These are phyloP conservation scores for Chaetogeoica ovagalla DNA, from an alignment of 2,888 invertebrate genomes.

Conservation along the genomic window DNA sequence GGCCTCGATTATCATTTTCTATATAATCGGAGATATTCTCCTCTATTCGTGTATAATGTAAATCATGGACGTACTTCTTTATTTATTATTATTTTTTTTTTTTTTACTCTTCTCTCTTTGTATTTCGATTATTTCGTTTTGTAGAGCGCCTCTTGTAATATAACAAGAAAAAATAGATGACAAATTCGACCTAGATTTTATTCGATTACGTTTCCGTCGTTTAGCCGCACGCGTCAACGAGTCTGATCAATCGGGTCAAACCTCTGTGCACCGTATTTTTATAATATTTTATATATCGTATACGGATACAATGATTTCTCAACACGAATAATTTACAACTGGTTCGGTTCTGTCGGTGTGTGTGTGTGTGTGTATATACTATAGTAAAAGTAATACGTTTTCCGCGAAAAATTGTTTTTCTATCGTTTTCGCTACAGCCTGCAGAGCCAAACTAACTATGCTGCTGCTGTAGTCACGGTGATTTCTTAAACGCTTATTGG, in stretches of 20 bases:
- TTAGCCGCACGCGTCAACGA: slow-evolving; percentile 16
- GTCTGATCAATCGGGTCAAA: slow-evolving; percentile 42
- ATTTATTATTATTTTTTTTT: no score
- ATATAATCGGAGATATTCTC: neutral
- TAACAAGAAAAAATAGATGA: neutral
- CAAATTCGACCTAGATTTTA: slow-evolving; percentile 26
- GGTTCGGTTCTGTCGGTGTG: neutral
- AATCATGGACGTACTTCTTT: neutral
- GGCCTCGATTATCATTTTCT: neutral
- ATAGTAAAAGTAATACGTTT: neutral
- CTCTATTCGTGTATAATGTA: neutral
- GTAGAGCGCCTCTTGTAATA: neutral
- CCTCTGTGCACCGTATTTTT: neutral
- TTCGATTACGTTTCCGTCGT: slow-evolving; percentile 27
- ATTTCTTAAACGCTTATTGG: neutral
- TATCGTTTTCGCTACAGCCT: neutral
- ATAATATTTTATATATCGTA: neutral
- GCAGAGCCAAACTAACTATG: neutral
- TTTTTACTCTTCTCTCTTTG: neutral
- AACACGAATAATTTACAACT: slow-evolving; percentile 13
- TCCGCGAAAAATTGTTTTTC: slow-evolving; percentile 13
- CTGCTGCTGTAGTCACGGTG: slow-evolving; percentile 10
- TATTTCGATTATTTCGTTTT: neutral
- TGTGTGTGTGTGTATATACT: no score
- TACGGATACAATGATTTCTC: neutral